Evolutionary conservation across 2,797 vertebrate species (phyloP).

Genomic region (Xenopus petersii): DNA sequence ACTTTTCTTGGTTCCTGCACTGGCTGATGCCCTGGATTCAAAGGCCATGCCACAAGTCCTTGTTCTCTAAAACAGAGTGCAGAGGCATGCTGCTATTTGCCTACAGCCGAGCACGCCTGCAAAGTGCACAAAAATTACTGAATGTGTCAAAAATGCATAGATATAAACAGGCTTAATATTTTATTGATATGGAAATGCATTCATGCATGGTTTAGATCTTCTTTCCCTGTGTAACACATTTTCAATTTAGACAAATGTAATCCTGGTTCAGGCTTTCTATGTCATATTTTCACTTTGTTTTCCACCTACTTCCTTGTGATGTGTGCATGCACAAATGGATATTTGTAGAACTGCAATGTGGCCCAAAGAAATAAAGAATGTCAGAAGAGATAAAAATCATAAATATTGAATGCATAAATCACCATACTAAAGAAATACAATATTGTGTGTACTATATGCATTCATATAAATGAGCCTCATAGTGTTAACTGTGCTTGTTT

Average conservation of each 20-base stretch:
- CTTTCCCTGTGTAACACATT: not conserved
- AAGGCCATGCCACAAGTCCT: too few species aligned
- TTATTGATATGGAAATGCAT: not conserved
- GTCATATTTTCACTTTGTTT: not conserved
- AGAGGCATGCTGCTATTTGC: too few species aligned
- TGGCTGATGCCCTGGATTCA: too few species aligned
- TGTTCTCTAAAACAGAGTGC: too few species aligned
- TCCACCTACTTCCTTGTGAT: not conserved
- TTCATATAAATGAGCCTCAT: not conserved
- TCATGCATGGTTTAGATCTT: not conserved
- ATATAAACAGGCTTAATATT: not conserved
- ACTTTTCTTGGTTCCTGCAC: too few species aligned
- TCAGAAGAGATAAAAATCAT: not conserved
- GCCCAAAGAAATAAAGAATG: not conserved
- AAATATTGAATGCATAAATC: too few species aligned
- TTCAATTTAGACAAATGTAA: not conserved
- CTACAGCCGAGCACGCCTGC: too few species aligned
- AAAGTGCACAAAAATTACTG: too few species aligned
- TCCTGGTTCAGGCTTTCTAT: not conserved
- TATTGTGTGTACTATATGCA: too few species aligned
- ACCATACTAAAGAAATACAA: too few species aligned
- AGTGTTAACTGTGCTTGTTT: conserved; percentile 20
- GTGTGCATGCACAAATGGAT: not conserved
- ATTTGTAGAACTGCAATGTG: not conserved
- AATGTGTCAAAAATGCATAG: too few species aligned